Conservation (phyloP, 2,797 vertebrate genomes). For the Pangasius krempfi region DNA sequence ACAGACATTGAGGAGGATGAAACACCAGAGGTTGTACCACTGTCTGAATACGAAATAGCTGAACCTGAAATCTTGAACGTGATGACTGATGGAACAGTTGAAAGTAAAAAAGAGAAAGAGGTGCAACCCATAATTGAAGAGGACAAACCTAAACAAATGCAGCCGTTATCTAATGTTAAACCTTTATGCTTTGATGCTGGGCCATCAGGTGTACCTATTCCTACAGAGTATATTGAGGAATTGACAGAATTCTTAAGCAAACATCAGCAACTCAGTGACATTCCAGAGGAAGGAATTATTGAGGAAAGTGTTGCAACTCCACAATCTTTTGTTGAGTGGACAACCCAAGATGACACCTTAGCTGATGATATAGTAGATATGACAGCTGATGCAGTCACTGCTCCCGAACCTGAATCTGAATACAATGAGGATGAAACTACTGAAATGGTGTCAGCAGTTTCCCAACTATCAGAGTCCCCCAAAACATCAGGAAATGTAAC, state of each 20-base stretch:
- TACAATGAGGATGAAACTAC: constrained; percentile 82
- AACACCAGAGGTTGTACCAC: constrained; percentile 88
- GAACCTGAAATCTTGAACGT: constrained; percentile 76
- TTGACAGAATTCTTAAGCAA: constrained; percentile 70
- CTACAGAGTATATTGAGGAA: constrained; percentile 72
- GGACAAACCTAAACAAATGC: constrained; percentile 20
- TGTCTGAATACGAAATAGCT: constrained; percentile 86
- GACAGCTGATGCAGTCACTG: constrained; percentile 83
- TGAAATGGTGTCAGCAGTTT: constrained; percentile 95
- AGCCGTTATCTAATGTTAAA: constrained; percentile 55
- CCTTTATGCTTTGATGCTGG: constrained; percentile 37
- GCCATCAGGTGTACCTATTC: constrained; percentile 39
- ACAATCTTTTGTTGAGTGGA: constrained; percentile 66
- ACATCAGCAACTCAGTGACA: constrained; percentile 71
- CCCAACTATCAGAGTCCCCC: constrained; percentile 84
- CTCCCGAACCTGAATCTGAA: constrained; percentile 74
- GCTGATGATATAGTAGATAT: constrained; percentile 78
- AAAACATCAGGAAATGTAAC: constrained; percentile 86
- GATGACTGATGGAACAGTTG: constrained; percentile 52
- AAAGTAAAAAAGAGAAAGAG: constrained; percentile 55
- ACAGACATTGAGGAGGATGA: constrained; percentile 84
- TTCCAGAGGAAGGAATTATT: constrained; percentile 71
- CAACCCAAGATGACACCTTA: constrained; percentile 71
- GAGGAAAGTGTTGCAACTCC: constrained; percentile 70
- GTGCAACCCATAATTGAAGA: constrained; percentile 42